phyloP scores from a whole-genome alignment of 2,888 invertebrate species.

The Reticulitermes lucifugus region DNA sequence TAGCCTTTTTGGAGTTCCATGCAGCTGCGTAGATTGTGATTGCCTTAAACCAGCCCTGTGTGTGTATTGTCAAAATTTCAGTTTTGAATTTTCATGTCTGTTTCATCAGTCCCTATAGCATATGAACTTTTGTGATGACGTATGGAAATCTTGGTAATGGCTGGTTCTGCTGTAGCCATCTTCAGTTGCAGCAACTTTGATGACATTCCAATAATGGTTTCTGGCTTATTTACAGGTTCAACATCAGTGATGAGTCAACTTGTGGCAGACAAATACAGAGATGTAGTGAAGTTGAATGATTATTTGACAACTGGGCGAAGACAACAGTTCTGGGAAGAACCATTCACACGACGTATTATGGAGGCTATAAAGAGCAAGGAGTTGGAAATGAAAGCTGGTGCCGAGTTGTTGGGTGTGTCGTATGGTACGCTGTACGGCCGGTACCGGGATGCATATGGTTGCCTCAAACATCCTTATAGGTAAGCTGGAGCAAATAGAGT shows the following conservation, averaged over 20 bases:
- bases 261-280: slow-evolving; percentile 63
- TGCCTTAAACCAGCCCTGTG: no score
- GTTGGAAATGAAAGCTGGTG: slow-evolving; percentile 93
- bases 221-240: not conserved
- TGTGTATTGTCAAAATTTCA: no score
- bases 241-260: slow-evolving; percentile 44
- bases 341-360: slow-evolving; percentile 88
- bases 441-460: slow-evolving; percentile 90
- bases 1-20: no score
- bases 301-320: slow-evolving; percentile 86
- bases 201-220: not conserved
- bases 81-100: no score
- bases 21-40: no score
- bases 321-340: slow-evolving; percentile 94
- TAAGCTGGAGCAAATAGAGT: slow-evolving; percentile 58
- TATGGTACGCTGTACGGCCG: slow-evolving; percentile 92
- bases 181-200: no score
- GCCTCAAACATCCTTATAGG: slow-evolving; percentile 89
- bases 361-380: slow-evolving; percentile 91
- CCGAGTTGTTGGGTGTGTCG: slow-evolving; percentile 89
- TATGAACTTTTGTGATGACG: no score
- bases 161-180: no score
- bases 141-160: no score
- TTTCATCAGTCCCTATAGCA: no score
- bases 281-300: slow-evolving; percentile 88